phyloP scores from a whole-genome alignment of 2,113 vertebrate species.

The Pandion haliaetus region DNA sequence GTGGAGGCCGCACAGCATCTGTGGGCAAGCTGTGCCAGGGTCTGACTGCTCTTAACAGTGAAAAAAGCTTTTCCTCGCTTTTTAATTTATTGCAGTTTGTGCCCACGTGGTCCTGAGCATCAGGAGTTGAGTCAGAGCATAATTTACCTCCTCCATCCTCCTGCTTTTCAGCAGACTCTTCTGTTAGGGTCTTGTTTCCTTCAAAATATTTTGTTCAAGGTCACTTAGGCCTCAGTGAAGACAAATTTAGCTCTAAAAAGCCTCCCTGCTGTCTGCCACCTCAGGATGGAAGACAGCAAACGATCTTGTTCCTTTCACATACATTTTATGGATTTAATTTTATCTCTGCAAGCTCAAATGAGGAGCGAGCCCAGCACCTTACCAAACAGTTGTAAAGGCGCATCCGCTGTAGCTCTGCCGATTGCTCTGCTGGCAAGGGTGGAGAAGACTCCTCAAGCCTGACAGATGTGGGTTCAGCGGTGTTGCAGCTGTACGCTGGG shows the following conservation, averaged over 20 bases:
- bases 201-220: background rate
- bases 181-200: background rate
- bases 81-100: background rate
- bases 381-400: background rate
- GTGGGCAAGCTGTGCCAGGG: background rate
- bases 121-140: background rate
- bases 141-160: background rate
- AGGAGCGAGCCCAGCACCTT: background rate
- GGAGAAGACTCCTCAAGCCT: rapidly evolving
- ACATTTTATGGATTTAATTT: background rate
- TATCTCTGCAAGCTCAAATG: background rate
- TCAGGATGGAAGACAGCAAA: background rate
- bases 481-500: rapidly evolving
- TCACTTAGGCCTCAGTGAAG: background rate
- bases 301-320: rapidly evolving
- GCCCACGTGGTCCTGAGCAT: background rate
- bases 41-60: background rate
- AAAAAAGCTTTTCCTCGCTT: background rate
- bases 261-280: background rate
- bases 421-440: background rate
- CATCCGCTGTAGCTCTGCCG: background rate
- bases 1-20: rapidly evolving
- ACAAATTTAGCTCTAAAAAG: conserved; percentile 15
- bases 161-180: background rate
- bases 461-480: rapidly evolving